A percentile compares a stretch with the other conserved stretches of the same genome.
Conservation (phyloP, 2,797 vertebrate species). For the Acrossocheilus fasciatus region DNA sequence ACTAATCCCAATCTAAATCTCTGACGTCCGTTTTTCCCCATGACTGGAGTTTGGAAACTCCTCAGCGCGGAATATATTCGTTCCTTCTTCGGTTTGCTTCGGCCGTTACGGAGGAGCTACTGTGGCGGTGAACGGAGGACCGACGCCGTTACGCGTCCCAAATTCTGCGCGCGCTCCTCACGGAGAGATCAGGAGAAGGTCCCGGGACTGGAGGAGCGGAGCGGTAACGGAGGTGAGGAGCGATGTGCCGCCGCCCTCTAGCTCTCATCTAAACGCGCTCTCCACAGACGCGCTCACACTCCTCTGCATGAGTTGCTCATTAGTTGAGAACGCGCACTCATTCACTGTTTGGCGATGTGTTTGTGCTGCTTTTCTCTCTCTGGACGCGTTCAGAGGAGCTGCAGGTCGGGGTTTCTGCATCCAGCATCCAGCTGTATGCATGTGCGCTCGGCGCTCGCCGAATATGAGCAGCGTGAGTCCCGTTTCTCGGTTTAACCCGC, state of each 20-base stretch:
- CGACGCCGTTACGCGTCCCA: slow-evolving; percentile 22
- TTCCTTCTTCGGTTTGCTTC: neutral
- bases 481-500: slow-evolving; percentile 38
- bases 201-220: slow-evolving; percentile 41
- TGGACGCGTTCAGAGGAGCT: slow-evolving; percentile 15
- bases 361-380: neutral
- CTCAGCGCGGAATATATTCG: slow-evolving; percentile 13
- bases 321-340: slow-evolving; percentile 19
- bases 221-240: slow-evolving; percentile 31
- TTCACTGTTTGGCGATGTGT: neutral
- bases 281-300: slow-evolving; percentile 35
- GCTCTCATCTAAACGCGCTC: slow-evolving; percentile 44
- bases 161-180: slow-evolving; percentile 7
- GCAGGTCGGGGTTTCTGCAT: neutral
- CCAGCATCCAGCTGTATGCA: slow-evolving; percentile 33
- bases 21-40: slow-evolving; percentile 2
- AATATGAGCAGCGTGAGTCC: slow-evolving; percentile 24
- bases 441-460: slow-evolving; percentile 33
- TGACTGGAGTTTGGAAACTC: slow-evolving; percentile 49
- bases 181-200: slow-evolving; percentile 20
- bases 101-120: neutral
- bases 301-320: slow-evolving; percentile 27
- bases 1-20: slow-evolving; percentile 42
- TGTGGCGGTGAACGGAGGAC: neutral
- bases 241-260: slow-evolving; percentile 45